Evolutionary conservation across 2,113 vertebrate genomes (phyloP), one percentile per base, ranked within the genome.

Genomic region (Sinosuthora webbiana): DNA sequence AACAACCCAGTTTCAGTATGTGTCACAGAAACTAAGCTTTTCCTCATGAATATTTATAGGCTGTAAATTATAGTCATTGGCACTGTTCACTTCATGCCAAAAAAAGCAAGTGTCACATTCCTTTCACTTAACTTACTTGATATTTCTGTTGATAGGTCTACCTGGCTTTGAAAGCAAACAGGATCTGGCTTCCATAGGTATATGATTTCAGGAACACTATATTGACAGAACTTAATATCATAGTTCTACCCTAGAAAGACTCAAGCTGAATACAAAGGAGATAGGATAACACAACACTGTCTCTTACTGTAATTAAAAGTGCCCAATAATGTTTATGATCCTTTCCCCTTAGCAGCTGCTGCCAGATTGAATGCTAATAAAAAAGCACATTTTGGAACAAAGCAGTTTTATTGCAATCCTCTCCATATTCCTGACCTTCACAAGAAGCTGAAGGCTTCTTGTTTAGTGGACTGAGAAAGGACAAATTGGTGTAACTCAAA

Each of bases 231-330:
- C 15, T 89, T 20, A 35, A 4, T n/a, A 65, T 50, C 56, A 45
- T 1, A 47, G 30, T 31, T 69, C 44, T 63, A 71, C 3, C 78
- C 39, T 24, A 60, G 21, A n/a, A 86, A 67, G 41, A 33, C 5
- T 75, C 11, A 8, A 22, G 35, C 21, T 49, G 41, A 86, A 52
- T 81, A 57, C 23, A 68, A 70, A 87, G n/a, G 49, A 88, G 39
- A 83, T 22, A 62, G 55, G 25, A 67, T 63, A 87, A 75, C 79
- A 89, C 76, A 96, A 94, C 57, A 86, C 82, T 96, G 91, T 71
- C 92, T 90, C 95, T 97, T 86, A 91, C 83, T 94, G 80, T 96
- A 97, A 97, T 97, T 97, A 98, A 92, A 98, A 95, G 86, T 88
- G 89, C 75, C 93, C 95, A 97, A 60, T 92, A 95, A 94, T 67